phyloP scores from a whole-genome alignment of 2,888 invertebrate genomes.

The Agonopterix arenella region DNA sequence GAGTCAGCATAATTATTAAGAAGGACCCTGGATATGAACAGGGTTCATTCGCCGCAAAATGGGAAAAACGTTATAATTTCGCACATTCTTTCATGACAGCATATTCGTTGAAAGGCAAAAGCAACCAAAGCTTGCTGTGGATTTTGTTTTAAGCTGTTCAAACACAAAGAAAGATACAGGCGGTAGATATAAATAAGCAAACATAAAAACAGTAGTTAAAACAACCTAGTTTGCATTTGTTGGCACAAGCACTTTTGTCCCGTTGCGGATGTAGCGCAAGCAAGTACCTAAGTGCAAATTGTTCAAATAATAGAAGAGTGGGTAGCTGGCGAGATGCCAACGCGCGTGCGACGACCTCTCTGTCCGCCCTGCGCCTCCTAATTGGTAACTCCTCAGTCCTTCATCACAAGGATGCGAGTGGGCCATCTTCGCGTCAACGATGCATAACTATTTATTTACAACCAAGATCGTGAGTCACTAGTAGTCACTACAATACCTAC shows the following conservation, averaged over 20 bases:
- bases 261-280: slow-evolving; percentile 9
- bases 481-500: slow-evolving; percentile 15
- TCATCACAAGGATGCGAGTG: slow-evolving; percentile 13
- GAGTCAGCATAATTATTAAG: too few species aligned
- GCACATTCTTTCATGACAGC: too few species aligned
- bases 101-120: too few species aligned
- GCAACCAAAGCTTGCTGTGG: too few species aligned
- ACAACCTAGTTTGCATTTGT: slow-evolving; percentile 1
- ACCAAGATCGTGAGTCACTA: slow-evolving; percentile 23
- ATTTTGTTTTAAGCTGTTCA: too few species aligned
- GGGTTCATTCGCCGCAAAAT: too few species aligned
- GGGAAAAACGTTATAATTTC: too few species aligned
- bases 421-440: slow-evolving; percentile 20
- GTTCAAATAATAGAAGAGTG: slow-evolving; percentile 47
- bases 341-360: slow-evolving; percentile 41
- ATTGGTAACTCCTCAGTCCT: slow-evolving; percentile 36
- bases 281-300: slow-evolving; percentile 38
- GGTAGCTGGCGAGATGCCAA: slow-evolving; percentile 47
- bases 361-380: slow-evolving; percentile 21
- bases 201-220: neutral
- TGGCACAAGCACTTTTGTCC: slow-evolving; percentile 1
- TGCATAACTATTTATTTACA: slow-evolving; percentile 21
- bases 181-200: too few species aligned
- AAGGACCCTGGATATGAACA: too few species aligned
- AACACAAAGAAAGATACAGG: too few species aligned